These are phyloP conservation scores for Phrynosoma blainvillii DNA, from an alignment of 2,113 vertebrate genomes.

Conservation along the genomic window DNA sequence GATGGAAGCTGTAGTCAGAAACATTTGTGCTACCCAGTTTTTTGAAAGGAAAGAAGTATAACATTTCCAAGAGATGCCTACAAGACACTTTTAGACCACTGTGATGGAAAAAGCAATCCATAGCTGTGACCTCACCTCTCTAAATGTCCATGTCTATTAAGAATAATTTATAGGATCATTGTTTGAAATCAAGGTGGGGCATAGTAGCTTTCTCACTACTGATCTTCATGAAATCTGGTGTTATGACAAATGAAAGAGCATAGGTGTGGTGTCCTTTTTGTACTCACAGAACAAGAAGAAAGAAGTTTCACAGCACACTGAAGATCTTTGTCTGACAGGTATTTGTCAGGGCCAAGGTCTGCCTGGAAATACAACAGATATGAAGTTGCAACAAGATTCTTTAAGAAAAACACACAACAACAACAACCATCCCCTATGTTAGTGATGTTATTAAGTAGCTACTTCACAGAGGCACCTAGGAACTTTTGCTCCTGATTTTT, in stretches of 20 bases:
- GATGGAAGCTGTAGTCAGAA: no score
- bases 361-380: conserved; percentile 79
- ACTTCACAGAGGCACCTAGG: not conserved
- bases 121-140: not conserved
- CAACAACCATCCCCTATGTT: not conserved
- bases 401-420: no score
- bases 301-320: conserved; percentile 93
- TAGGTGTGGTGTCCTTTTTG: not conserved
- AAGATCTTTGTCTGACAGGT: conserved; percentile 95
- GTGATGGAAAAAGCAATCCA: not conserved
- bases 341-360: conserved; percentile 96
- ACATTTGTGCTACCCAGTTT: not conserved
- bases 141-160: not conserved
- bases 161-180: not conserved
- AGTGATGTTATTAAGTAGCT: not conserved
- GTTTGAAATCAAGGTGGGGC: not conserved
- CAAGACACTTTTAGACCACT: not conserved
- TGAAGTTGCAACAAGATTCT: not conserved
- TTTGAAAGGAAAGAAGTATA: not conserved
- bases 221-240: not conserved
- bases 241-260: not conserved
- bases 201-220: conserved; percentile 14
- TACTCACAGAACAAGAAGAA: conserved; percentile 87
- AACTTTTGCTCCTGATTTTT: not conserved
- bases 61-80: no score